A percentile compares a stretch with the other conserved stretches of the same genome.
Evolutionary conservation across 2,113 vertebrate genomes (phyloP).

Genomic region (Zapornia atra): DNA sequence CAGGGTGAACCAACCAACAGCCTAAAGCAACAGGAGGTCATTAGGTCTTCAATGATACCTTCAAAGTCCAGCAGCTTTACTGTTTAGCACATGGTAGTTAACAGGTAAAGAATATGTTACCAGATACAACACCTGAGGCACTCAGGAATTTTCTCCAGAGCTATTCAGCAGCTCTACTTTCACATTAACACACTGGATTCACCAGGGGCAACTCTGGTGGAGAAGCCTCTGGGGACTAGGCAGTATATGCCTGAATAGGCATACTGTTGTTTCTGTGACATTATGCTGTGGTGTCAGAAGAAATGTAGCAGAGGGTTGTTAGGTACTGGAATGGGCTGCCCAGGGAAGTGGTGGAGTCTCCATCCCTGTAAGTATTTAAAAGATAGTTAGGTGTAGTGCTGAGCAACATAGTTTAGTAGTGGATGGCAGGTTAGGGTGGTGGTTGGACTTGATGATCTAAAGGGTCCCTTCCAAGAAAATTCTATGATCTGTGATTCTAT

Average conservation of each 20-base stretch:
- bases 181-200: neutral
- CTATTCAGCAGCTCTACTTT: neutral
- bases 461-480: too few species aligned
- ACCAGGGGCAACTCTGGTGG: neutral
- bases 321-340: too few species aligned
- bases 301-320: neutral
- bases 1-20: slow-evolving; percentile 89
- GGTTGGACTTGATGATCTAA: too few species aligned
- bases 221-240: neutral
- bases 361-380: too few species aligned
- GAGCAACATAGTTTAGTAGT: too few species aligned
- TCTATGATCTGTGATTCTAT: too few species aligned
- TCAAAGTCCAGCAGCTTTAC: neutral
- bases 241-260: neutral
- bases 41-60: neutral
- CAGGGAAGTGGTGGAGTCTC: too few species aligned
- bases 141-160: neutral
- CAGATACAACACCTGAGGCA: neutral
- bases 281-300: neutral
- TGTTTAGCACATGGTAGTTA: neutral
- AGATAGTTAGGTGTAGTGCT: too few species aligned
- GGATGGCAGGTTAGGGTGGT: too few species aligned
- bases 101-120: neutral
- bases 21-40: slow-evolving; percentile 71
- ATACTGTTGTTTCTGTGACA: neutral